These are phyloP conservation scores for Diglossa cyanea DNA, from an alignment of 2,797 vertebrate species.

Conservation along the genomic window DNA sequence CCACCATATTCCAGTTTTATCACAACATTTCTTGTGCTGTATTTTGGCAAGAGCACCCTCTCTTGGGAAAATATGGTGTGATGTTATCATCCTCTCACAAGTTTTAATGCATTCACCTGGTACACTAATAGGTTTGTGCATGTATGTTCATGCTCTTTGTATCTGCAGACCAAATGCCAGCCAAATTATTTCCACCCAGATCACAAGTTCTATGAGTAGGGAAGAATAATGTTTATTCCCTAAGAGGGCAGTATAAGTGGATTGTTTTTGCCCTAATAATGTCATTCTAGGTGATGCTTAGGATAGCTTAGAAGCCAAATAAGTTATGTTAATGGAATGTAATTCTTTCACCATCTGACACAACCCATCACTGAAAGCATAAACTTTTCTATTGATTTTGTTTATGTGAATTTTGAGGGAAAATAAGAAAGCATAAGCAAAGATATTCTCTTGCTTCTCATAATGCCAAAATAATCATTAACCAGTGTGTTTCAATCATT, in stretches of 20 bases:
- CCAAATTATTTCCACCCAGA: background rate
- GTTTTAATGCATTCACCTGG: background rate
- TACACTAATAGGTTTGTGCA: background rate
- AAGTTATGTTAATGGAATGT: background rate
- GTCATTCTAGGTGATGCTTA: background rate
- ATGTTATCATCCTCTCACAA: background rate
- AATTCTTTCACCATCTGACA: background rate
- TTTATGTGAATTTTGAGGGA: background rate
- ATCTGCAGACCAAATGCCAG: background rate
- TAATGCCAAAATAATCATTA: background rate
- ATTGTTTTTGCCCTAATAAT: background rate
- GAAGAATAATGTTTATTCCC: background rate
- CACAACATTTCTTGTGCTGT: background rate
- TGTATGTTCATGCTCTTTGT: background rate
- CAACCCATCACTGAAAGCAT: background rate
- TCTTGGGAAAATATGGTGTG: background rate
- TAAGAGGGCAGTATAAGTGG: background rate
- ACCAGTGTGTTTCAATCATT: background rate
- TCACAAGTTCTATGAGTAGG: background rate
- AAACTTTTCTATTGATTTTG: background rate
- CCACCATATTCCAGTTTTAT: background rate
- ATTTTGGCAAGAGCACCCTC: background rate
- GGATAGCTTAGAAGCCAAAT: background rate
- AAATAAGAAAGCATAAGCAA: background rate
- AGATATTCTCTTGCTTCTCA: background rate